Conservation (phyloP, 2,113 vertebrate species). For the Tachuris rubrigastra region DNA sequence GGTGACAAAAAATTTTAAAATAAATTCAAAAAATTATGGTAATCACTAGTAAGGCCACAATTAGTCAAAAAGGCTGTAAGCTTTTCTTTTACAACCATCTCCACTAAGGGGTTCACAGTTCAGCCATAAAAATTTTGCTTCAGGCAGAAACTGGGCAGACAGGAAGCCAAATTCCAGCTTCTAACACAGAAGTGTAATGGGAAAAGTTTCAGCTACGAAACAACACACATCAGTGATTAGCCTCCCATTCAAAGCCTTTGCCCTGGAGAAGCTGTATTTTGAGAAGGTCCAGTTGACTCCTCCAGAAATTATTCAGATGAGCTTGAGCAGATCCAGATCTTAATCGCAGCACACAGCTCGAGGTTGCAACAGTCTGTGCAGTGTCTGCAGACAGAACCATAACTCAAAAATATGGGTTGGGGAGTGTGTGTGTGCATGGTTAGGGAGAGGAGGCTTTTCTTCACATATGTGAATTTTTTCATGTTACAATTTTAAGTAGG, state of each 20-base stretch:
- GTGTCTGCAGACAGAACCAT: conserved; percentile 37
- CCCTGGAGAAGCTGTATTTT: conserved; percentile 50
- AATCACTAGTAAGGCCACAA: conserved; percentile 43
- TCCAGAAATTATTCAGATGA: conserved; percentile 58
- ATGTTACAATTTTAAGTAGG: neutral
- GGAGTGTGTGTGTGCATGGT: neutral
- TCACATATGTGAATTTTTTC: neutral
- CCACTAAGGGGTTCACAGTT: conserved; percentile 54
- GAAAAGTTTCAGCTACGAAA: conserved; percentile 60
- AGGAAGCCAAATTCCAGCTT: conserved; percentile 68
- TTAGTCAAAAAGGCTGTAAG: conserved; percentile 63
- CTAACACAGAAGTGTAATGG: conserved; percentile 63
- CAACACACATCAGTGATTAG: conserved; percentile 48
- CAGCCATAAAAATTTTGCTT: conserved; percentile 69
- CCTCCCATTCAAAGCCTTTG: conserved; percentile 42
- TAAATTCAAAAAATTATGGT: conserved; percentile 10
- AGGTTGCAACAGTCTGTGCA: neutral
- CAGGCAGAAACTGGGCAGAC: conserved; percentile 67
- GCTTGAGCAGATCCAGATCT: conserved; percentile 59
- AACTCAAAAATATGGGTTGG: conserved; percentile 55
- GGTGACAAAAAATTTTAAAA: neutral
- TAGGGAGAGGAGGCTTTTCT: neutral
- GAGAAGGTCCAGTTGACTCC: conserved; percentile 53
- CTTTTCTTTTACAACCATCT: conserved; percentile 63
- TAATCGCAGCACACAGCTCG: neutral